phyloP scores from a whole-genome alignment of 2,888 invertebrate species.

The Gerris lacustris region DNA sequence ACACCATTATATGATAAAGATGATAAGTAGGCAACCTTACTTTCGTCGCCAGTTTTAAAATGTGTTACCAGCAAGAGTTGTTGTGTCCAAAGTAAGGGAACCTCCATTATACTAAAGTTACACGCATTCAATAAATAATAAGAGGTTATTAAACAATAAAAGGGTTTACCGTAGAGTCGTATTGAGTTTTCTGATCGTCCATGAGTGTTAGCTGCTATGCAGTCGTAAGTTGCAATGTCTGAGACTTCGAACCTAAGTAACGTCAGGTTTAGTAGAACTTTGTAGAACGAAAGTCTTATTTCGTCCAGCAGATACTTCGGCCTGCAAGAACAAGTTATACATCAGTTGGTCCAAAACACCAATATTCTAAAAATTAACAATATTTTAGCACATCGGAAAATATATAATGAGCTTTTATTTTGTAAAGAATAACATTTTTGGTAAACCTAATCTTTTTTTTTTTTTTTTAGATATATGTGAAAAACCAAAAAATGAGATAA shows the following conservation, averaged over 20 bases:
- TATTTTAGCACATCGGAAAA: no score
- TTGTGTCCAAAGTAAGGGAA: not conserved
- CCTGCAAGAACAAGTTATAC: constrained; percentile 14
- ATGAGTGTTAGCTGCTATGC: constrained; percentile 65
- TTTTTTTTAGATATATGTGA: no score
- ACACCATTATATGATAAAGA: no score
- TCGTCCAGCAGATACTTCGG: constrained; percentile 42
- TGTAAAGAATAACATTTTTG: no score
- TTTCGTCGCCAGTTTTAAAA: no score
- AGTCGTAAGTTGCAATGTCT: constrained; percentile 64
- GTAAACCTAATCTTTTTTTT: no score
- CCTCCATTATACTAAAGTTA: not conserved
- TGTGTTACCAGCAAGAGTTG: no score
- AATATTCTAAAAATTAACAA: no score
- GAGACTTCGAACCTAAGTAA: constrained; percentile 48
- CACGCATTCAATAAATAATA: not conserved
- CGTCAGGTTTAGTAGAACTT: constrained; percentile 59
- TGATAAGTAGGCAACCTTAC: no score
- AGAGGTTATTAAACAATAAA: not conserved
- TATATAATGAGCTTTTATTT: no score
- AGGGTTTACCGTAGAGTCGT: constrained; percentile 52
- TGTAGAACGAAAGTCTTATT: constrained; percentile 53
- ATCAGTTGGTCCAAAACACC: no score
- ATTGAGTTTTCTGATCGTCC: constrained; percentile 67
- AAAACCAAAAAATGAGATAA: no score